Percentiles rank a stretch among this genome's conserved stretches.
Conservation (phyloP, 2,797 vertebrate species). For the Eulemur coronatus region DNA sequence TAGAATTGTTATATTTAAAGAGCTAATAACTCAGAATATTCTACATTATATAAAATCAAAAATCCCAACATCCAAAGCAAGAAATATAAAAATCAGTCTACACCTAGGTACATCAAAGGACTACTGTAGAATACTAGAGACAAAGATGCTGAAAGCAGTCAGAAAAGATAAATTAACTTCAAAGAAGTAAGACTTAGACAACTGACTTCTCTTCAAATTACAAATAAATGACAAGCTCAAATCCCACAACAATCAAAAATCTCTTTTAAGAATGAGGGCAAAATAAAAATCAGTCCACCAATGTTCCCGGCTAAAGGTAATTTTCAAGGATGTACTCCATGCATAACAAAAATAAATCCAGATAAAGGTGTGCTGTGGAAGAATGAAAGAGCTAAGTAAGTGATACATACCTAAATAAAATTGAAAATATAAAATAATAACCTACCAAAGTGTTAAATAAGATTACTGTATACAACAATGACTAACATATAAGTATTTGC, state of each 20-base stretch:
- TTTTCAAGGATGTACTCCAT: neutral
- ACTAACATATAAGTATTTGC: neutral
- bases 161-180: constrained; percentile 18
- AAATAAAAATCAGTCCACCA: neutral
- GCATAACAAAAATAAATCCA: neutral
- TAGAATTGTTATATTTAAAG: neutral
- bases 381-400: neutral
- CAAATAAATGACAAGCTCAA: neutral
- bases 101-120: neutral
- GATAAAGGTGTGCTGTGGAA: neutral
- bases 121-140: neutral
- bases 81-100: neutral
- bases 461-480: neutral
- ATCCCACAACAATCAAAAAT: neutral
- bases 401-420: neutral
- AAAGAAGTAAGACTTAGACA: neutral
- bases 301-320: neutral
- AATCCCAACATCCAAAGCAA: neutral
- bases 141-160: neutral
- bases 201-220: neutral
- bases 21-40: neutral
- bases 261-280: neutral
- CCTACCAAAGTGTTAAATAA: neutral
- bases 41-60: neutral
- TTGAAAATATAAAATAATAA: neutral